These are phyloP conservation scores for Wasmannia auropunctata DNA, from an alignment of 1,140 invertebrate genomes.

Conservation along the genomic window DNA sequence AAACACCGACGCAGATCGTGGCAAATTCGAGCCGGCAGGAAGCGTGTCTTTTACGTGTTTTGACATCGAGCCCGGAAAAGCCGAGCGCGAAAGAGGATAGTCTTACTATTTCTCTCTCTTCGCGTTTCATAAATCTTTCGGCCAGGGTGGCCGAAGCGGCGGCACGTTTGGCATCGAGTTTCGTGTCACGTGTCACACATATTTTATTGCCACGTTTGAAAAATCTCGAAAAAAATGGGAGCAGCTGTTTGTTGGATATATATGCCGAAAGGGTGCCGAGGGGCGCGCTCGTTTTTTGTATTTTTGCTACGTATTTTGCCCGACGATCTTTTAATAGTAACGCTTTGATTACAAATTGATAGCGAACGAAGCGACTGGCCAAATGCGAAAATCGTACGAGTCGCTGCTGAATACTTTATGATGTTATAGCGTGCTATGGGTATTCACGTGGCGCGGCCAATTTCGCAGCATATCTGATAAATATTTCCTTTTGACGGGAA, in stretches of 20 bases:
- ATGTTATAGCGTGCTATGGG: slow-evolving; percentile 48
- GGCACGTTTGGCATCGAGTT: slow-evolving; percentile 68
- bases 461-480: slow-evolving; percentile 53
- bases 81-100: slow-evolving; percentile 32
- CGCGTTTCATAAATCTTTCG: slow-evolving; percentile 80
- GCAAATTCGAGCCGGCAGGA: slow-evolving; percentile 5
- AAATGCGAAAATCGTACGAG: slow-evolving; percentile 58
- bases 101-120: slow-evolving; percentile 69
- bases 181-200: slow-evolving; percentile 75
- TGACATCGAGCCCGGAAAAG: slow-evolving; percentile 53
- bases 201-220: slow-evolving; percentile 70
- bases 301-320: slow-evolving; percentile 43
- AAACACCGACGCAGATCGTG: background rate
- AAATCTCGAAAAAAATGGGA: slow-evolving; percentile 63
- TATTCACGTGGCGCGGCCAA: slow-evolving; percentile 53
- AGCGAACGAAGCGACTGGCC: slow-evolving; percentile 56
- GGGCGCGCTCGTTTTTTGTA: slow-evolving; percentile 35
- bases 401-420: slow-evolving; percentile 60
- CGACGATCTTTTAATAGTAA: slow-evolving; percentile 60
- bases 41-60: slow-evolving; percentile 42
- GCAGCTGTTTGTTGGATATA: slow-evolving; percentile 67
- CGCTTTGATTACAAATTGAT: slow-evolving; percentile 61
- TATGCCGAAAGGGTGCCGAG: slow-evolving; percentile 57
- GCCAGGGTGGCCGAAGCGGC: slow-evolving; percentile 60
- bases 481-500: slow-evolving; percentile 58